phyloP scores from a whole-genome alignment of 2,888 invertebrate species.

The Lasioglossum malachurum region DNA sequence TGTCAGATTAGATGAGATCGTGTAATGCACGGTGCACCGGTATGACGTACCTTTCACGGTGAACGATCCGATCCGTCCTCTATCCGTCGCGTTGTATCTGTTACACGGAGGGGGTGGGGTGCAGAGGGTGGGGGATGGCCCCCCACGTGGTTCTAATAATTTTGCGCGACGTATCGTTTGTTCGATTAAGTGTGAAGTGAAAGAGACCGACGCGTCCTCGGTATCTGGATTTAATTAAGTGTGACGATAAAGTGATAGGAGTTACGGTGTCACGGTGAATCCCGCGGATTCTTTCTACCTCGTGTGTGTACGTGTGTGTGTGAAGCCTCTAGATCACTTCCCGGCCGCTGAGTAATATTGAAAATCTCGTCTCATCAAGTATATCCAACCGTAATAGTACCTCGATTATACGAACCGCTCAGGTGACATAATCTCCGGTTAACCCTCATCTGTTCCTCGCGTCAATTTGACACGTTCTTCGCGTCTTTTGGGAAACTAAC shows the following conservation, averaged over 20 bases:
- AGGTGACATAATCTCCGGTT: not conserved
- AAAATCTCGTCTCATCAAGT: not conserved
- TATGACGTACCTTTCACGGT: constrained; percentile 51
- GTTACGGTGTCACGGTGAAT: constrained; percentile 1
- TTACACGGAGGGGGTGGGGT: constrained; percentile 25
- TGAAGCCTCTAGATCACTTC: not conserved
- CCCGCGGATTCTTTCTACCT: not conserved
- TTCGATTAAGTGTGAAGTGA: constrained; percentile 60
- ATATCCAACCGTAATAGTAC: not conserved
- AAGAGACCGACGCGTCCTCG: constrained; percentile 1
- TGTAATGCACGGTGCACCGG: constrained; percentile 38
- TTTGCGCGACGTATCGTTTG: constrained; percentile 44
- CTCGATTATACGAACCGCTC: not conserved
- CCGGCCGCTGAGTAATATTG: not conserved
- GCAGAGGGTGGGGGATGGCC: no score
- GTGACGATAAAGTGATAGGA: constrained; percentile 37
- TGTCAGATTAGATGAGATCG: constrained; percentile 54
- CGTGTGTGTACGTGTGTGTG: not conserved
- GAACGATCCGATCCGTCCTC: constrained; percentile 27
- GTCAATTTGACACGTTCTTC: not conserved
- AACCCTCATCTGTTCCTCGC: not conserved
- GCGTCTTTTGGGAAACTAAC: not conserved
- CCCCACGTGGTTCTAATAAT: constrained; percentile 17
- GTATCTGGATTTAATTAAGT: constrained; percentile 42
- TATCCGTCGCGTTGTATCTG: constrained; percentile 40